Percentiles rank a stretch among this genome's conserved stretches.
Evolutionary conservation across 2,888 invertebrate species (phyloP).

Genomic region (Auanema freiburgensis): DNA sequence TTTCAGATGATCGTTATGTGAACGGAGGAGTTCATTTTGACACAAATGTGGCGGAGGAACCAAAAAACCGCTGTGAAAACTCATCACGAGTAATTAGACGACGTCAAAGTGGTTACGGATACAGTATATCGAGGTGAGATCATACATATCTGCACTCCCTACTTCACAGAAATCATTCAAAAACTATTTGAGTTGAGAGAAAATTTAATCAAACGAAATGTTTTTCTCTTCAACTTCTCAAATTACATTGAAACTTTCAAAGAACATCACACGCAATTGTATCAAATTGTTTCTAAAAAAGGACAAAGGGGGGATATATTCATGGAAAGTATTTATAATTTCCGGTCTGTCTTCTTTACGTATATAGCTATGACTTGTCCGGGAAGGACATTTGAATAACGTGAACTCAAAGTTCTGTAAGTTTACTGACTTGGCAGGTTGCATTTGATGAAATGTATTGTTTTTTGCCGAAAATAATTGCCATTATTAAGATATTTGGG

Average conservation of each 20-base stretch:
- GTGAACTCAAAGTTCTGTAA: no score
- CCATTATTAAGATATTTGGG: no score
- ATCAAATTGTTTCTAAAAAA: not conserved
- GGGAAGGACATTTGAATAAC: no score
- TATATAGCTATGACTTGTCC: no score
- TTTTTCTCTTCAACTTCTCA: not conserved
- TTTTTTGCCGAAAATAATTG: no score
- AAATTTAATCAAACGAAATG: not conserved
- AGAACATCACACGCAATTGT: not conserved
- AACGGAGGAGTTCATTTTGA: conserved; percentile 62
- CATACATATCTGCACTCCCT: no score
- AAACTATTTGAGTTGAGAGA: not conserved
- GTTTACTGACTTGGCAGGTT: no score
- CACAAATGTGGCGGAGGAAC: conserved; percentile 32
- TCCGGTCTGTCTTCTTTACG: no score
- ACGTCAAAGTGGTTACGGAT: conserved; percentile 62
- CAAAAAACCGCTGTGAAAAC: conserved; percentile 19
- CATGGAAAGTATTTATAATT: no score
- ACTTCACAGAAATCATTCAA: not conserved
- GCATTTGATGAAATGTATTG: no score
- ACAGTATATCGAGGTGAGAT: conserved; percentile 60
- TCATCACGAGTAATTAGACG: conserved; percentile 43
- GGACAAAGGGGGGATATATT: not conserved
- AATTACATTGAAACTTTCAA: not conserved
- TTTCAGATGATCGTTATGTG: conserved; percentile 57